phyloP scores from a whole-genome alignment of 2,797 vertebrate species.

The Gobionotothen gibberifrons region DNA sequence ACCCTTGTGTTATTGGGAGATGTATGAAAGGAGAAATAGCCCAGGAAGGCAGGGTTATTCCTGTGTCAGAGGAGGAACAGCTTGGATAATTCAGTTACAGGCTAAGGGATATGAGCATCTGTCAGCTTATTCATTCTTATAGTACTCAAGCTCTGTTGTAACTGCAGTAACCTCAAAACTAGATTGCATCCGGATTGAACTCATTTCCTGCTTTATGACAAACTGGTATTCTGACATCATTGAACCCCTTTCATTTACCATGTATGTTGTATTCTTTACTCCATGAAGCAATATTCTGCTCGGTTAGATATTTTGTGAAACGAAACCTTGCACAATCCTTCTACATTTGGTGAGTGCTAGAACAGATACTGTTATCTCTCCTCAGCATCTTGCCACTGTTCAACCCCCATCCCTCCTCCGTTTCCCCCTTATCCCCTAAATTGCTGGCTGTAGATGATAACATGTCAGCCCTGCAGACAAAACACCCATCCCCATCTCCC shows the following conservation, averaged over 20 bases:
- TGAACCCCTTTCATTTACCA: conserved; percentile 18
- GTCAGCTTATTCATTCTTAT: conserved; percentile 63
- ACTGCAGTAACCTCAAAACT: conserved; percentile 42
- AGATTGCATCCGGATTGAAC: conserved; percentile 40
- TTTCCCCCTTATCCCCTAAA: conserved; percentile 69
- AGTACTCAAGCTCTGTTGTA: conserved; percentile 54
- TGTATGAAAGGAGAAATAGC: conserved; percentile 88
- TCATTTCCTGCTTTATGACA: conserved; percentile 49
- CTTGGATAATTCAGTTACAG: conserved; percentile 87
- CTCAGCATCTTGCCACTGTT: conserved; percentile 45
- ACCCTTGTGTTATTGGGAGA: conserved; percentile 91
- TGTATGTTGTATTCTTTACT: conserved; percentile 28
- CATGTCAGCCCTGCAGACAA: conserved; percentile 76
- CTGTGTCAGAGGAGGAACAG: conserved; percentile 87
- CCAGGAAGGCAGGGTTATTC: conserved; percentile 86
- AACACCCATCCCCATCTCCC: conserved; percentile 19
- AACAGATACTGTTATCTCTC: conserved; percentile 47
- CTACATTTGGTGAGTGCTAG: conserved; percentile 35
- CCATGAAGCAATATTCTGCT: background rate
- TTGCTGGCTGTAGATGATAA: conserved; percentile 81
- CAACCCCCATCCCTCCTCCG: conserved; percentile 46
- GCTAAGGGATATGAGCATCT: conserved; percentile 71
- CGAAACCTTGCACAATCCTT: conserved; percentile 1
- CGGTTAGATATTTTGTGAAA: no score
- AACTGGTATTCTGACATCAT: conserved; percentile 36